These are phyloP conservation scores for Alectura lathami DNA, from an alignment of 2,113 vertebrate genomes.

Conservation along the genomic window DNA sequence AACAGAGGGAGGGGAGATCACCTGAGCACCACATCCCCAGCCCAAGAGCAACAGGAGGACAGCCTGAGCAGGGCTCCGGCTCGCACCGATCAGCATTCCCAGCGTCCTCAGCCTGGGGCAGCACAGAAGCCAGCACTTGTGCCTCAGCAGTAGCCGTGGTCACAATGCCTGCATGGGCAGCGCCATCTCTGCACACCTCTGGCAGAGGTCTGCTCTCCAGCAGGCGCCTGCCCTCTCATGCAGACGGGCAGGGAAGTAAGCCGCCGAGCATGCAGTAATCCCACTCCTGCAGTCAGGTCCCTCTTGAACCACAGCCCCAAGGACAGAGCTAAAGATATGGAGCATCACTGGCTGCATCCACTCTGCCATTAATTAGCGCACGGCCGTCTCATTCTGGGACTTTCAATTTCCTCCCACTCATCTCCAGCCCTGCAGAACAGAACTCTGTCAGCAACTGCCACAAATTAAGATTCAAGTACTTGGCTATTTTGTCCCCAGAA, in stretches of 20 bases:
- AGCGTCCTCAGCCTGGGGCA: background rate
- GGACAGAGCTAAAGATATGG: background rate
- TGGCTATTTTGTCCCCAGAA: background rate
- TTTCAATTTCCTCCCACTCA: background rate
- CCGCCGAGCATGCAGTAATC: background rate
- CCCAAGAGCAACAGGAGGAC: background rate
- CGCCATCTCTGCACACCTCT: accelerated
- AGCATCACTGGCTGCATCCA: background rate
- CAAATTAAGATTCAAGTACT: background rate
- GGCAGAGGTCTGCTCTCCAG: background rate
- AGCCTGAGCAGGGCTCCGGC: background rate
- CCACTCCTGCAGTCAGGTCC: background rate
- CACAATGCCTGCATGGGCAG: accelerated
- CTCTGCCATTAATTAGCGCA: background rate
- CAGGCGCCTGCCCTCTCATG: accelerated
- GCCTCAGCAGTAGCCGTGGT: background rate
- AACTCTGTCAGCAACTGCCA: background rate
- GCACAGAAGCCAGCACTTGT: accelerated
- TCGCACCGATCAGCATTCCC: background rate
- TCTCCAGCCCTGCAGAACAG: background rate
- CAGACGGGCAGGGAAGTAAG: background rate
- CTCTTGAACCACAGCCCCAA: background rate
- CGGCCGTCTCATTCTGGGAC: background rate
- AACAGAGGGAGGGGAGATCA: background rate
- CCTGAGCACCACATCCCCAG: background rate